phyloP scores from a whole-genome alignment of 2,113 vertebrate species.

The Scomber japonicus region DNA sequence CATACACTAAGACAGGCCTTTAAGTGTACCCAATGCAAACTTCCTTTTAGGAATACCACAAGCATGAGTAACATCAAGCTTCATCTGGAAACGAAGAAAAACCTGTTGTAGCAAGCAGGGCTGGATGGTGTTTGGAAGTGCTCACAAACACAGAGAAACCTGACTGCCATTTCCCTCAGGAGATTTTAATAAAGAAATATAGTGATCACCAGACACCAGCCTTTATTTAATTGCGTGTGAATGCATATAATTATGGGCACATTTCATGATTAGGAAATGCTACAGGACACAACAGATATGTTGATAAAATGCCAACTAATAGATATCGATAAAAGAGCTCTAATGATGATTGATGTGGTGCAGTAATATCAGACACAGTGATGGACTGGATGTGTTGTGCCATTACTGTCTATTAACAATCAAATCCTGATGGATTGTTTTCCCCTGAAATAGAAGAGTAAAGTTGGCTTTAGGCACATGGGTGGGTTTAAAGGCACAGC shows the following conservation, averaged over 20 bases:
- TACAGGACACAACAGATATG: background rate
- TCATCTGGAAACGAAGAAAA: background rate
- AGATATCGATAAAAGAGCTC: background rate
- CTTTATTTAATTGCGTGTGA: background rate
- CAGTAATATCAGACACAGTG: too few species aligned
- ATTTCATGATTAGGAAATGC: background rate
- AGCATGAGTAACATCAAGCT: constrained; percentile 30
- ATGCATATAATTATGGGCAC: background rate
- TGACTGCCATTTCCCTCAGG: background rate
- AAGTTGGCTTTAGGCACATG: background rate
- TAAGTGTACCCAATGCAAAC: background rate
- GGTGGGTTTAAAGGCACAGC: background rate
- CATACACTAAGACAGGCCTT: background rate
- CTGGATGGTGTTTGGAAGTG: constrained; percentile 6
- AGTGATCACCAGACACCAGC: background rate
- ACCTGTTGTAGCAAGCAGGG: constrained; percentile 50
- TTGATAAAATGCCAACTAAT: background rate
- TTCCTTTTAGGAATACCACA: constrained; percentile 22
- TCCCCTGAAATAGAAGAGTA: background rate
- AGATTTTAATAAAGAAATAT: background rate
- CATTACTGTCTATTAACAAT: background rate
- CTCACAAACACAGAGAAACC: background rate
- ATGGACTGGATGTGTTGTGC: background rate
- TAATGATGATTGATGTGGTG: background rate
- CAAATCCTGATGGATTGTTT: background rate